These are phyloP conservation scores for Acipenser oxyrinchus DNA, from an alignment of 2,797 vertebrate species.

Conservation along the genomic window DNA sequence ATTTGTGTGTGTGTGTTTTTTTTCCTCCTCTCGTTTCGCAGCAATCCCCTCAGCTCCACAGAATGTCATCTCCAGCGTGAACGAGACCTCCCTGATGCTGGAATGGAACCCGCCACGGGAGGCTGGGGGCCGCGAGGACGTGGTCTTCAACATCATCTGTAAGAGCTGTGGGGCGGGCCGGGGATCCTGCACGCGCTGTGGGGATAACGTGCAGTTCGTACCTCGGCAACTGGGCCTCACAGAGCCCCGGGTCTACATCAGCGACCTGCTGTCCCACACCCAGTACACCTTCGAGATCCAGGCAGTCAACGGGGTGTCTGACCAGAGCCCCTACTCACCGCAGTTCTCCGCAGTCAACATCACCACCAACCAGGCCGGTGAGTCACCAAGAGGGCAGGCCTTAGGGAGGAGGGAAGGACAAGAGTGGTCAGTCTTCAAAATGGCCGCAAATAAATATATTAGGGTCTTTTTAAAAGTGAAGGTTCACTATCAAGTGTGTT, in stretches of 20 bases:
- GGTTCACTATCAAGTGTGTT: too few relatives aligned
- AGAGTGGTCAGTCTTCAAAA: too few relatives aligned
- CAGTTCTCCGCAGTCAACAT: slow-evolving; percentile 84
- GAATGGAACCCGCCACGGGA: slow-evolving; percentile 79
- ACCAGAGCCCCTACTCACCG: slow-evolving; percentile 85
- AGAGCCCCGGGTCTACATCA: slow-evolving; percentile 72
- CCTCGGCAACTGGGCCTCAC: slow-evolving; percentile 86
- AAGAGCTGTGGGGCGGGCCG: slow-evolving; percentile 83
- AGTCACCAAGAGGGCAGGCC: slow-evolving; percentile 31
- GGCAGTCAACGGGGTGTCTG: slow-evolving; percentile 84
- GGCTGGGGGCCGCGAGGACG: slow-evolving; percentile 76
- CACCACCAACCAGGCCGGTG: slow-evolving; percentile 96
- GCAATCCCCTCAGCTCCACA: slow-evolving; percentile 80
- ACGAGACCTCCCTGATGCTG: slow-evolving; percentile 84
- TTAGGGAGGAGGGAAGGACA: too few relatives aligned
- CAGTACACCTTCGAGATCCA: slow-evolving; percentile 95
- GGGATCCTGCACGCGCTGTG: slow-evolving; percentile 79
- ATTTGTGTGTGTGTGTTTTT: too few relatives aligned
- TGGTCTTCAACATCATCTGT: slow-evolving; percentile 94
- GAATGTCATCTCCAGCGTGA: slow-evolving; percentile 85
- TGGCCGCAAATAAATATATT: too few relatives aligned
- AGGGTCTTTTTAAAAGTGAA: too few relatives aligned
- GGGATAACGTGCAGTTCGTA: slow-evolving; percentile 84
- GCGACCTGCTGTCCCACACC: slow-evolving; percentile 85
- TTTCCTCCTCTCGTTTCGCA: slow-evolving; percentile 28